Evolutionary conservation across 1,140 invertebrate genomes (phyloP).

Genomic region (Trachelipus rathkii): DNA sequence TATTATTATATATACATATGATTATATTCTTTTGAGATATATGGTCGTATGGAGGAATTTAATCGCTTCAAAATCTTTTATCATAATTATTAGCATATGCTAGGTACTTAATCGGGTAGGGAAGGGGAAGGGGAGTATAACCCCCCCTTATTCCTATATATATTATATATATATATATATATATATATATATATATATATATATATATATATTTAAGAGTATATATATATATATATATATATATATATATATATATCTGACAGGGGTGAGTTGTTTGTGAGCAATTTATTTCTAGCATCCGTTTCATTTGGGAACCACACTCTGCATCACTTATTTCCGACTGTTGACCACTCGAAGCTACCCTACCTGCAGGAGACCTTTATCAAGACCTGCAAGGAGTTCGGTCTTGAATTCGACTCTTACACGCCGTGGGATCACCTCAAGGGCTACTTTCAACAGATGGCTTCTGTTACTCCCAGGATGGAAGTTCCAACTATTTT

Average conservation of each 20-base stretch:
- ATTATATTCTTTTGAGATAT: too few relatives aligned
- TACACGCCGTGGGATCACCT: conserved; percentile 57
- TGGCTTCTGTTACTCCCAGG: conserved; percentile 48
- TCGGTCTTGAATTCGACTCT: conserved; percentile 54
- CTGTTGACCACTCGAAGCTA: conserved; percentile 69
- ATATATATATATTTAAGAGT: not conserved
- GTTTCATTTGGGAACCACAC: conserved; percentile 71
- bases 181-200: conserved; percentile 4
- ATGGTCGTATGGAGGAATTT: too few relatives aligned
- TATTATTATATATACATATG: too few relatives aligned
- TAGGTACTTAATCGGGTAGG: too few relatives aligned
- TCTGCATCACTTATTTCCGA: conserved; percentile 76
- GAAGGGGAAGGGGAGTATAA: too few relatives aligned
- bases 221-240: conserved; percentile 1
- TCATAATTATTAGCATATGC: too few relatives aligned
- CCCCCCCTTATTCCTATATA: not conserved
- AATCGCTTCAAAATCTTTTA: too few relatives aligned
- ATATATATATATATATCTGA: not conserved
- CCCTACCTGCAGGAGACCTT: conserved; percentile 62
- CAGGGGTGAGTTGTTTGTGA: not conserved
- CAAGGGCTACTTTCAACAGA: conserved; percentile 64
- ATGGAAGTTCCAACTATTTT: too few relatives aligned
- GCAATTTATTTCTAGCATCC: conserved; percentile 60
- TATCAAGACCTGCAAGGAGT: conserved; percentile 65
- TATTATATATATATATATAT: conserved; percentile 42